phyloP scores from a whole-genome alignment of 2,797 vertebrate species.

The Sciurus vulgaris region DNA sequence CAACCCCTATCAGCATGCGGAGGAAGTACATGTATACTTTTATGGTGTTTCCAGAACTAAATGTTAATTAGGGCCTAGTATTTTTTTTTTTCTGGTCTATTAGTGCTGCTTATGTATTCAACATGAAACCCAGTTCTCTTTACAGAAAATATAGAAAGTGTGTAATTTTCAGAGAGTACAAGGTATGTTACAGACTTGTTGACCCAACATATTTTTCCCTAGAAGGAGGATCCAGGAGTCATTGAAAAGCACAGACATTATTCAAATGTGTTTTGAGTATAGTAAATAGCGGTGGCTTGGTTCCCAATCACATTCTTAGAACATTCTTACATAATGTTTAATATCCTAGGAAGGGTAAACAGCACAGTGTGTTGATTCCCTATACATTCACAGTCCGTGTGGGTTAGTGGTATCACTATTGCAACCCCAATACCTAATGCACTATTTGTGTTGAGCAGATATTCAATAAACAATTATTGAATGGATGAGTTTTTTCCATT shows the following conservation, averaged over 20 bases:
- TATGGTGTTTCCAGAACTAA: background rate
- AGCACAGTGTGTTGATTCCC: background rate
- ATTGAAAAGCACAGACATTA: background rate
- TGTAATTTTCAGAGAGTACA: background rate
- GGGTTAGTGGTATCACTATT: background rate
- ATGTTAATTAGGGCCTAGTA: conserved; percentile 12
- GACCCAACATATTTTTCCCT: background rate
- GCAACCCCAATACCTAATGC: background rate
- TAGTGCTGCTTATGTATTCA: conserved; percentile 1
- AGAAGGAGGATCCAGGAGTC: background rate
- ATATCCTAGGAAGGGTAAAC: background rate
- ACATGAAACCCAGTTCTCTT: conserved; percentile 21
- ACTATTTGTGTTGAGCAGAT: background rate
- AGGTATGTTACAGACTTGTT: background rate
- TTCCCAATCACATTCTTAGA: background rate
- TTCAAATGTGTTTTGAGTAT: background rate
- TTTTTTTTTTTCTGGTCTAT: background rate
- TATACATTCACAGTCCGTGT: background rate
- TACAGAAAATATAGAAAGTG: conserved; percentile 11
- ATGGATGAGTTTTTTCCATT: background rate
- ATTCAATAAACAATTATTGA: background rate
- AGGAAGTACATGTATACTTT: background rate
- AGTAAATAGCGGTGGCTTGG: background rate
- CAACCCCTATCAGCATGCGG: background rate
- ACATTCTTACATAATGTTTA: background rate